Evolutionary conservation across 2,113 vertebrate genomes (phyloP).

Genomic region (Uropsilus gracilis): DNA sequence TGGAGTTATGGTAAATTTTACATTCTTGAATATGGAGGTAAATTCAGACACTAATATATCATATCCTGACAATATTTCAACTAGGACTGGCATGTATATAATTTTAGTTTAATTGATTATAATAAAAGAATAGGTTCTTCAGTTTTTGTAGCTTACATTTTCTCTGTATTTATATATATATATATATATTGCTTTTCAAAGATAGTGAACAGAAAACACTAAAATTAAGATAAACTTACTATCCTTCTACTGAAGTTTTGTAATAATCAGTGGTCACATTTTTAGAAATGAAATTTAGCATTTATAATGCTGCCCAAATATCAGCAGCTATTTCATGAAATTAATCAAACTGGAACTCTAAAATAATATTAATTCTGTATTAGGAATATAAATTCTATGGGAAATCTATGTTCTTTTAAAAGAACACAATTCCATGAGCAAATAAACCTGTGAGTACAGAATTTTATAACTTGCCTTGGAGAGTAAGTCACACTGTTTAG

Average conservation of each 20-base stretch:
- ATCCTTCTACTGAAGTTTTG: neutral
- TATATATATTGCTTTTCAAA: neutral
- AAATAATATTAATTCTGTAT: neutral
- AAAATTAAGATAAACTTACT: neutral
- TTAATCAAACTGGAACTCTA: neutral
- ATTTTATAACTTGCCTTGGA: neutral
- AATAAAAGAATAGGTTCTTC: neutral
- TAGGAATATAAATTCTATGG: neutral
- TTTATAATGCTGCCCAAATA: neutral
- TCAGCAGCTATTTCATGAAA: neutral
- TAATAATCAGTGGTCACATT: neutral
- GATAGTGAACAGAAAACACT: neutral
- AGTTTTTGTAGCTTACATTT: neutral
- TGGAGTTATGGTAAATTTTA: conserved; percentile 19
- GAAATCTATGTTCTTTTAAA: neutral
- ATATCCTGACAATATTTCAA: conserved; percentile 6
- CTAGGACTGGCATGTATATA: neutral
- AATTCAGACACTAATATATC: neutral
- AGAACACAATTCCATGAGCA: neutral
- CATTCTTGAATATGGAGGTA: neutral
- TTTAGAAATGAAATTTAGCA: neutral
- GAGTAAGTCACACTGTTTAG: neutral
- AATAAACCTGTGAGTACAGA: neutral
- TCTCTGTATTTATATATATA: neutral
- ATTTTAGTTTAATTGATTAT: neutral